Conservation (phyloP, 1,140 invertebrate genomes). For the Mizuhopecten yessoensis region DNA sequence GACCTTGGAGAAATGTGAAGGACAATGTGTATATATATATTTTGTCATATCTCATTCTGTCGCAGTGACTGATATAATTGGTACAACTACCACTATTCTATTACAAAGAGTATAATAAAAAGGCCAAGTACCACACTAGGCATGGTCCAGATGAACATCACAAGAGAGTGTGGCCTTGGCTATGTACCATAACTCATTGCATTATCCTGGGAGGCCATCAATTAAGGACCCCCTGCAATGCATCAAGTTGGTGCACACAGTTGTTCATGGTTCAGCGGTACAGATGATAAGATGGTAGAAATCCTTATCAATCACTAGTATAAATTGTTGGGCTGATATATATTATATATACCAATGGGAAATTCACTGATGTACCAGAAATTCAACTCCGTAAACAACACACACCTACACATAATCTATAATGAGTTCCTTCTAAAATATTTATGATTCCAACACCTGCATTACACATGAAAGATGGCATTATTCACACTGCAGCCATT, state of each 20-base stretch:
- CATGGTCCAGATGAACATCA: too few species aligned
- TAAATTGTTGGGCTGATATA: too few species aligned
- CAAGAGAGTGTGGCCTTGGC: too few species aligned
- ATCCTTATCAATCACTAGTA: too few species aligned
- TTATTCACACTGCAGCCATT: not conserved
- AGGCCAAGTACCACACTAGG: not conserved
- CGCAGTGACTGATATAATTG: not conserved
- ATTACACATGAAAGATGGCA: not conserved
- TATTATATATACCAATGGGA: too few species aligned
- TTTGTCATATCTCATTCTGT: not conserved
- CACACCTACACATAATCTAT: not conserved
- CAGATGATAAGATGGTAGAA: too few species aligned
- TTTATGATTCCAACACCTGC: not conserved
- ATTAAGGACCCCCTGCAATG: too few species aligned
- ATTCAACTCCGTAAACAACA: not conserved
- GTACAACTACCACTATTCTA: not conserved
- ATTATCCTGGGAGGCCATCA: too few species aligned
- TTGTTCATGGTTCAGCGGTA: too few species aligned
- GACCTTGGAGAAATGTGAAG: not conserved
- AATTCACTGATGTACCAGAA: too few species aligned
- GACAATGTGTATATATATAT: not conserved
- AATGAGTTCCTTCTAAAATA: not conserved
- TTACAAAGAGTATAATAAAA: constrained; percentile 2
- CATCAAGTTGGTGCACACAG: too few species aligned
- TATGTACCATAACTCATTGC: too few species aligned